Conservation (phyloP, 2,888 invertebrate species). For the Lasioglossum marginatum region DNA sequence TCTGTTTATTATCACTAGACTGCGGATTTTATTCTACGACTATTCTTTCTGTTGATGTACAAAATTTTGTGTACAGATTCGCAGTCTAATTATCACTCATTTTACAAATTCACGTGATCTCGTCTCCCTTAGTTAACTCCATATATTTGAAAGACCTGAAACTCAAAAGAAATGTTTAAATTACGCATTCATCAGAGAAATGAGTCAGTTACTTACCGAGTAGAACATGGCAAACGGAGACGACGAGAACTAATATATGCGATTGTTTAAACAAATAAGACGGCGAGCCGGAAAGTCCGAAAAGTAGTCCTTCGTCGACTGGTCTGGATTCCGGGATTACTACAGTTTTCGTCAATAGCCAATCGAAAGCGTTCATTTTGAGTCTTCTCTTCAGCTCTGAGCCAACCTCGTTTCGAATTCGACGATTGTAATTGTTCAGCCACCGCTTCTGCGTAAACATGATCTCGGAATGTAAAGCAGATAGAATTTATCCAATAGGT, state of each 20-base stretch:
- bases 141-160: slow-evolving; percentile 18
- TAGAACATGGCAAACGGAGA: slow-evolving; percentile 46
- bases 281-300: slow-evolving; percentile 55
- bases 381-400: slow-evolving; percentile 90
- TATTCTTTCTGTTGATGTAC: neutral
- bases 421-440: slow-evolving; percentile 92
- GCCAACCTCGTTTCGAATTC: slow-evolving; percentile 90
- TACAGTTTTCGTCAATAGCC: slow-evolving; percentile 94
- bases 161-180: neutral
- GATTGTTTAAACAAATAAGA: slow-evolving; percentile 50
- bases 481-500: neutral
- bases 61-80: neutral
- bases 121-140: slow-evolving; percentile 32
- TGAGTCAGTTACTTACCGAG: slow-evolving; percentile 39
- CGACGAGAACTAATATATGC: slow-evolving; percentile 44
- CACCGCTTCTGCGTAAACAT: slow-evolving; percentile 88
- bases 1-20: neutral
- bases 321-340: slow-evolving; percentile 87
- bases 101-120: slow-evolving; percentile 14
- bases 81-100: neutral
- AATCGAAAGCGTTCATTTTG: slow-evolving; percentile 90
- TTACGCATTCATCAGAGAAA: no score
- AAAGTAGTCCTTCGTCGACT: slow-evolving; percentile 71
- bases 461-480: neutral
- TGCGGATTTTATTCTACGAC: neutral